Evolutionary conservation across 2,888 invertebrate species (phyloP).

Genomic region (Achlya flavicornis): DNA sequence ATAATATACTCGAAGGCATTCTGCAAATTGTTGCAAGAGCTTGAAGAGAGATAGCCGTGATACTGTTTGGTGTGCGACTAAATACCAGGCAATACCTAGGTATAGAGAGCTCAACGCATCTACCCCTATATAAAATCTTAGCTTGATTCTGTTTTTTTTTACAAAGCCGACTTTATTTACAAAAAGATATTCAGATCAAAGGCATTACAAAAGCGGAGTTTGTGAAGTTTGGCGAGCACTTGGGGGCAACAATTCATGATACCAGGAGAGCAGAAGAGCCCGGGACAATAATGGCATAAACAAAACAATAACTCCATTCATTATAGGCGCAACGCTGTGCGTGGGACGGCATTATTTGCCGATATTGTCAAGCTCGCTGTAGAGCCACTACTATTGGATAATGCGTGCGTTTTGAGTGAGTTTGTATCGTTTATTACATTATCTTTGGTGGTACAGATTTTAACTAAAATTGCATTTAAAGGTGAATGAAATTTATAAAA

Average conservation of each 20-base stretch:
- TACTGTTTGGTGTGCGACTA: no score
- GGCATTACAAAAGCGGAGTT: neutral
- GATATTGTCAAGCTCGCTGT: constrained; percentile 31
- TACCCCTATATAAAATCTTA: no score
- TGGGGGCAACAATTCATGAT: constrained; percentile 1
- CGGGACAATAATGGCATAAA: neutral
- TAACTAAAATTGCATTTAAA: no score
- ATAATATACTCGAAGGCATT: no score
- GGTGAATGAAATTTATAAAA: no score
- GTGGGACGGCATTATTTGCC: constrained; percentile 37
- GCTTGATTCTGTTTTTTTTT: neutral
- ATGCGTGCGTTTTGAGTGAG: neutral
- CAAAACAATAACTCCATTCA: constrained; percentile 47
- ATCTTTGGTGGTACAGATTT: no score
- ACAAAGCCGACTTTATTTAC: neutral
- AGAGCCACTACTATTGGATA: constrained; percentile 23
- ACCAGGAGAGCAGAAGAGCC: neutral
- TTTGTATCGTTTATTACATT: neutral
- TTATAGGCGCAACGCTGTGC: constrained; percentile 34
- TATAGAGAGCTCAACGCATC: no score
- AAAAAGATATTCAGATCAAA: neutral
- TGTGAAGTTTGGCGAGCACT: neutral
- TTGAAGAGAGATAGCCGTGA: no score
- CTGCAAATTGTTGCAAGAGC: no score
- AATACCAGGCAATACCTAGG: no score